Evolutionary conservation across 2,113 vertebrate genomes (phyloP).

Genomic region (Ailuropoda melanoleuca): DNA sequence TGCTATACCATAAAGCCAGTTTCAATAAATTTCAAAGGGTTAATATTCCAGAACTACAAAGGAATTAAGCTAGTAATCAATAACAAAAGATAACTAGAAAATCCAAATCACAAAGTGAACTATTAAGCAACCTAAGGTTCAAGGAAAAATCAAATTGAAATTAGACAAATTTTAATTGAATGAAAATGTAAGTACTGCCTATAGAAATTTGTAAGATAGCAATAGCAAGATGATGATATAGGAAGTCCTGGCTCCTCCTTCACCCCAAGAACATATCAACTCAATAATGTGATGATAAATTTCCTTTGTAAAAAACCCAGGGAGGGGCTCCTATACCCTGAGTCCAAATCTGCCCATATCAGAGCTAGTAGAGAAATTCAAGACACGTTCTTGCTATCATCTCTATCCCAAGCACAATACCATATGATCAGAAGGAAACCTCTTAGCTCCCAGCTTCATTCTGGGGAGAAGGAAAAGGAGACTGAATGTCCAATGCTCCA

Average conservation of each 20-base stretch:
- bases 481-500: neutral
- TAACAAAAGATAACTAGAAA: neutral
- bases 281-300: neutral
- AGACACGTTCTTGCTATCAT: neutral
- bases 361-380: neutral
- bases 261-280: neutral
- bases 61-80: neutral
- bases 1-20: neutral
- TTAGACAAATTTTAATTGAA: neutral
- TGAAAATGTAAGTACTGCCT: neutral
- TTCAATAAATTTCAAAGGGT: neutral
- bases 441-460: neutral
- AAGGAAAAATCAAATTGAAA: neutral
- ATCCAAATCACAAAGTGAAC: neutral
- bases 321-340: neutral
- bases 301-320: neutral
- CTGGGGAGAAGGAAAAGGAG: neutral
- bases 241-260: neutral
- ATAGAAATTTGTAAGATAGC: neutral
- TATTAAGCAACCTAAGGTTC: neutral
- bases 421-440: neutral
- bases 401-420: neutral
- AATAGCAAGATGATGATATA: neutral
- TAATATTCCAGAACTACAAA: neutral
- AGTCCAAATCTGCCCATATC: neutral